Percentiles rank a stretch among this genome's conserved stretches.
Conservation (phyloP, 2,113 vertebrate genomes). For the Vireo altiloquus region DNA sequence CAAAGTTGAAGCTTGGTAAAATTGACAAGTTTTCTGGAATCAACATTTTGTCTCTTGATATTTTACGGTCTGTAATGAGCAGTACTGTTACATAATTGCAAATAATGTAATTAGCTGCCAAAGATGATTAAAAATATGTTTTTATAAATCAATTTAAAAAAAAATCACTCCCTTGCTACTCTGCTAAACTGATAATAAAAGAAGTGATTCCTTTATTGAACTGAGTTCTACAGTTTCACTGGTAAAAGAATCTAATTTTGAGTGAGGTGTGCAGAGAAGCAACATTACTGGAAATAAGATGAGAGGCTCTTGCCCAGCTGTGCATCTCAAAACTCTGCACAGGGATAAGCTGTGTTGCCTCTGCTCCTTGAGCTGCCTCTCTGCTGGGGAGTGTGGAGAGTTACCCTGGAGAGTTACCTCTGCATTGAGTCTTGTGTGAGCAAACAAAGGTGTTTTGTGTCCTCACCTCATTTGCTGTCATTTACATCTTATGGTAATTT, state of each 20-base stretch:
- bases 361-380: neutral
- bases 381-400: neutral
- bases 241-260: neutral
- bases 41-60: neutral
- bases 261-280: neutral
- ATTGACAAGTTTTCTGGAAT: neutral
- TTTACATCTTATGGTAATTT: neutral
- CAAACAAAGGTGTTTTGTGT: neutral
- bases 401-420: too few relatives aligned
- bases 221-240: neutral
- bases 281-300: neutral
- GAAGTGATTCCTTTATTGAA: neutral
- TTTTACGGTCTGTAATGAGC: neutral
- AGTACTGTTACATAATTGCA: neutral
- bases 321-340: neutral
- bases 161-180: neutral
- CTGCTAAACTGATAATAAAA: neutral
- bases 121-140: neutral
- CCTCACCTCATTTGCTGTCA: neutral
- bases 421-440: neutral
- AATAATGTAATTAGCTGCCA: neutral
- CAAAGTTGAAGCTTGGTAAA: neutral
- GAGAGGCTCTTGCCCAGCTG: neutral
- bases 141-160: neutral
- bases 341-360: neutral